A percentile compares a stretch with the other conserved stretches of the same genome.
These are phyloP conservation scores for Chloroclystis v-ata DNA, from an alignment of 2,888 invertebrate species.

Conservation along the genomic window DNA sequence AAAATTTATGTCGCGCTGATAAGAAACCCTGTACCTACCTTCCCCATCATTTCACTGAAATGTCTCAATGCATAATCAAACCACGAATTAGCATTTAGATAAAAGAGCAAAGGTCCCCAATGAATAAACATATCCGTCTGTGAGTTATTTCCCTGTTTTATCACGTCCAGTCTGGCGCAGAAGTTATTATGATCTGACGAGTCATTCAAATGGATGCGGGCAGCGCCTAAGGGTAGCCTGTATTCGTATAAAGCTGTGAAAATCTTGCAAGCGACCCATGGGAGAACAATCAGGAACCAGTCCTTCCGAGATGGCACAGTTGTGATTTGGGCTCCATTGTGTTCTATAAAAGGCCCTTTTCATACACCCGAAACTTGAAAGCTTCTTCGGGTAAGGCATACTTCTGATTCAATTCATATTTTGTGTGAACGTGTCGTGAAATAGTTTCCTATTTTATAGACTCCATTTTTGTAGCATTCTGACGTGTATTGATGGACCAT, in stretches of 20 bases:
- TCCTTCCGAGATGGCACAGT: constrained; percentile 40
- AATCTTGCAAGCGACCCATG: constrained; percentile 40
- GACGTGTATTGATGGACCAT: constrained; percentile 1
- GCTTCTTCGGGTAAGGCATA: constrained; percentile 27
- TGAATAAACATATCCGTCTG: constrained; percentile 21
- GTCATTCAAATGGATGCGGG: constrained; percentile 43
- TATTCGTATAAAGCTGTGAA: constrained; percentile 44
- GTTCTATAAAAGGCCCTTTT: constrained; percentile 39
- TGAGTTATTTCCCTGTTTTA: constrained; percentile 32
- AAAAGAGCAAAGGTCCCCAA: constrained; percentile 23
- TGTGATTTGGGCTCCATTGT: constrained; percentile 49
- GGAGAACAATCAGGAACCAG: constrained; percentile 42
- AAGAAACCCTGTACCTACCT: constrained; percentile 13
- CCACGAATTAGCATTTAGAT: constrained; percentile 28
- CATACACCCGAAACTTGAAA: constrained; percentile 39
- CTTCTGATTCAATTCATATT: constrained; percentile 18
- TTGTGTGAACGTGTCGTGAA: constrained; percentile 9
- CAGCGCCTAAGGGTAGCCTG: constrained; percentile 35
- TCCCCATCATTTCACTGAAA: constrained; percentile 18
- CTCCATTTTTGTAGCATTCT: constrained; percentile 1
- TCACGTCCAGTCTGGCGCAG: constrained; percentile 29
- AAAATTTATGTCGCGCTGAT: constrained; percentile 9
- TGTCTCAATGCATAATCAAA: constrained; percentile 26
- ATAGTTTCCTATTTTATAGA: constrained; percentile 9
- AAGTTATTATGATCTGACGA: constrained; percentile 50